phyloP scores from a whole-genome alignment of 2,113 vertebrate genomes.

The Ageneiosus marmoratus region DNA sequence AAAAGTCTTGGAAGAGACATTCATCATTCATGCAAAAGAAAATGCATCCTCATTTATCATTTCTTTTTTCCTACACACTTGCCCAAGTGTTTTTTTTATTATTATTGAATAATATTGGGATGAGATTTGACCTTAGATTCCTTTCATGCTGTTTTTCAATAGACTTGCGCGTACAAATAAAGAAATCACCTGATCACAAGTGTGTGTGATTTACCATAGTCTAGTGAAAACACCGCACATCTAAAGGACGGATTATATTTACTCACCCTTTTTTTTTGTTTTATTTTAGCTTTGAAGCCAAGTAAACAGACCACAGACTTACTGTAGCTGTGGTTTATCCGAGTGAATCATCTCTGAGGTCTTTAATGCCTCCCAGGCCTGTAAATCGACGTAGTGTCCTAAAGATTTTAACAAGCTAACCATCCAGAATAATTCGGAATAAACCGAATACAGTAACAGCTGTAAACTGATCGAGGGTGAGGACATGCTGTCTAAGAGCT shows the following conservation, averaged over 20 bases:
- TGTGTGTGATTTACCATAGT: conserved; percentile 37
- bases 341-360: background rate
- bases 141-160: background rate
- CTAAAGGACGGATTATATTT: conserved; percentile 13
- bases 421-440: background rate
- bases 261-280: background rate
- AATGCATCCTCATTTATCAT: background rate
- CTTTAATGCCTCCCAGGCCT: background rate
- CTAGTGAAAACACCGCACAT: background rate
- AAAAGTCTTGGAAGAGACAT: background rate
- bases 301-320: background rate
- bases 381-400: too few species aligned
- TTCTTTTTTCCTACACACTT: background rate
- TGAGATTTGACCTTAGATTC: too few species aligned
- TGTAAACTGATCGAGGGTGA: background rate
- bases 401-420: background rate
- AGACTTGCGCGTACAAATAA: background rate
- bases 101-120: background rate
- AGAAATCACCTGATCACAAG: conserved; percentile 4
- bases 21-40: background rate
- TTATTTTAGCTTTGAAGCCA: conserved; percentile 5
- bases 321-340: background rate
- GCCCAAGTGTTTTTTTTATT: background rate
- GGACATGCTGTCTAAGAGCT: background rate
- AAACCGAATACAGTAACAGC: background rate